phyloP scores from a whole-genome alignment of 1,140 invertebrate genomes.

The Listronotus oregonensis region DNA sequence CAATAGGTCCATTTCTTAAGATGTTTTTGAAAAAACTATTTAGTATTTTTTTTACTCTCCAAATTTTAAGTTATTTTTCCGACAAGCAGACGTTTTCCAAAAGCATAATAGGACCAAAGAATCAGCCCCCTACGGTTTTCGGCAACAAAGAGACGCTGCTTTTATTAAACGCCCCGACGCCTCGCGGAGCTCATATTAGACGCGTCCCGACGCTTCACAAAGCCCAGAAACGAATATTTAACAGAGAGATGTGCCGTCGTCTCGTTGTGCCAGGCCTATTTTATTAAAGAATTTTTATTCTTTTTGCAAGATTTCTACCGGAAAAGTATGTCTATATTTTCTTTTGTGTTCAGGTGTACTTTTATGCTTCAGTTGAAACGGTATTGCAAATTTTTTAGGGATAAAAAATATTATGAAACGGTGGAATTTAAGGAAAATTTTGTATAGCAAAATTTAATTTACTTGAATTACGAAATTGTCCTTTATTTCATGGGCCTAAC shows the following conservation, averaged over 20 bases:
- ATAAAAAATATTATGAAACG: constrained; percentile 5
- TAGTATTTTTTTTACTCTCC: no score
- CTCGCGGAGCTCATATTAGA: constrained; percentile 40
- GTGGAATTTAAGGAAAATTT: background rate
- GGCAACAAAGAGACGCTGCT: constrained; percentile 26
- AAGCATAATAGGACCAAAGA: background rate
- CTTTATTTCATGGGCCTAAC: no score
- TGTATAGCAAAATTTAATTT: no score
- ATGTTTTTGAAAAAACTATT: no score
- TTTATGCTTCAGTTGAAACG: constrained; percentile 5
- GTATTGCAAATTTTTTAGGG: constrained; percentile 7
- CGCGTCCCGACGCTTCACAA: constrained; percentile 27
- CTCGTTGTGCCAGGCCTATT: constrained; percentile 22
- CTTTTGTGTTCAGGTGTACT: constrained; percentile 8
- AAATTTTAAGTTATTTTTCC: background rate
- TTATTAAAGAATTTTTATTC: constrained; percentile 37
- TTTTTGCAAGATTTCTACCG: constrained; percentile 8
- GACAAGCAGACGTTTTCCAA: background rate
- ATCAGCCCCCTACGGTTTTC: constrained; percentile 2
- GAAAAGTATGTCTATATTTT: constrained; percentile 15
- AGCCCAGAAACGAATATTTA: constrained; percentile 40
- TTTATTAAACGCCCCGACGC: constrained; percentile 46
- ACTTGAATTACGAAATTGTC: no score
- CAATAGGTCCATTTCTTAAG: no score
- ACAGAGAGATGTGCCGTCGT: constrained; percentile 18